Evolutionary conservation across 2,797 vertebrate genomes (phyloP).

Genomic region (Trematomus bernacchii): DNA sequence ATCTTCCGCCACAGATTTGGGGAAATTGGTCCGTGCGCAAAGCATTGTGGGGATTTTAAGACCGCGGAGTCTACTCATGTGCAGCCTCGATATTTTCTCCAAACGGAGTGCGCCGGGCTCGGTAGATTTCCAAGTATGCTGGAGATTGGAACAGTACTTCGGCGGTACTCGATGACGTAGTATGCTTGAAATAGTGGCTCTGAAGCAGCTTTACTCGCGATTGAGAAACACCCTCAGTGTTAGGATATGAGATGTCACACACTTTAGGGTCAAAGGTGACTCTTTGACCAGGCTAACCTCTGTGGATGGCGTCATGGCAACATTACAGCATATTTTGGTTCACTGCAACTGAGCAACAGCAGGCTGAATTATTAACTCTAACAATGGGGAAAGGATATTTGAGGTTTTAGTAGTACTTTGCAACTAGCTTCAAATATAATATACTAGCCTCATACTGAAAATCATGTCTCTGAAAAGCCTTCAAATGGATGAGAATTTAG

Average conservation of each 20-base stretch:
- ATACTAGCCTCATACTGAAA: not conserved
- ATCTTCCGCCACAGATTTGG: no score
- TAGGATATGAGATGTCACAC: constrained; percentile 15
- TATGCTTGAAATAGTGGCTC: no score
- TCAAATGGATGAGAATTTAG: constrained; percentile 5
- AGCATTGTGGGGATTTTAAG: no score
- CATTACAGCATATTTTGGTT: constrained; percentile 11
- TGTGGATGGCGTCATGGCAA: constrained; percentile 5
- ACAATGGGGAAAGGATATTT: not conserved
- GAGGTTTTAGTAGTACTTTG: constrained; percentile 1
- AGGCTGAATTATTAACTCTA: not conserved
- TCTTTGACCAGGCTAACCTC: constrained; percentile 9
- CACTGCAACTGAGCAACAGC: not conserved
- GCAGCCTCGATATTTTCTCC: no score
- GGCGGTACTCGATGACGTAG: no score
- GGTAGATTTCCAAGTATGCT: no score
- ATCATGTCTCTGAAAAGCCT: constrained; percentile 6
- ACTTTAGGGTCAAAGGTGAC: constrained; percentile 22
- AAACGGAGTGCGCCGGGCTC: no score
- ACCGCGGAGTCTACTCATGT: no score
- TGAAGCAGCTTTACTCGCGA: no score
- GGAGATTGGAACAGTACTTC: no score
- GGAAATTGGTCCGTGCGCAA: no score
- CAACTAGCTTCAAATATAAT: not conserved
- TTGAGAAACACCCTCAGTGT: no score